These are phyloP conservation scores for Tyrannus savana DNA, from an alignment of 2,113 vertebrate species.

Conservation along the genomic window DNA sequence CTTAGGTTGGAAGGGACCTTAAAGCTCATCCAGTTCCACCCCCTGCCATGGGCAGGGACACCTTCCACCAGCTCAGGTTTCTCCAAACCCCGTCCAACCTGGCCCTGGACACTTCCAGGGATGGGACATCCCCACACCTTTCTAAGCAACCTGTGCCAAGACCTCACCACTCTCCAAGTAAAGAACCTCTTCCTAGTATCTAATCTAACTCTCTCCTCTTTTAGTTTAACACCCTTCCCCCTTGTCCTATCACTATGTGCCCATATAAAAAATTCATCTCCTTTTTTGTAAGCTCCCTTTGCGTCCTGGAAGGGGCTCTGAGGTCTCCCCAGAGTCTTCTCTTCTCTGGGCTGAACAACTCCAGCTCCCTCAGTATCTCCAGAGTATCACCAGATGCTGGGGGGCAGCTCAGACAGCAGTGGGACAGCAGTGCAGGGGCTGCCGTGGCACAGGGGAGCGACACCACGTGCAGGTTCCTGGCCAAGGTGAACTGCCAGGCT, in stretches of 20 bases:
- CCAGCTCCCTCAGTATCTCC: neutral
- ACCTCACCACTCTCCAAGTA: neutral
- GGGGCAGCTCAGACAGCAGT: neutral
- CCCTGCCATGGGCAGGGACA: neutral
- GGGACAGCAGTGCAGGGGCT: neutral
- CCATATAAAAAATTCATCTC: neutral
- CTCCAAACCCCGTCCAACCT: neutral
- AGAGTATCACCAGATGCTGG: neutral
- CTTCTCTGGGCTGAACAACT: neutral
- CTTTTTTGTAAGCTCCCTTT: neutral
- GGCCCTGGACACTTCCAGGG: neutral
- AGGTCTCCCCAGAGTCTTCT: neutral
- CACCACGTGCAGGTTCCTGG: neutral
- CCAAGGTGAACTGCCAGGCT: neutral
- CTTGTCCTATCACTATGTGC: neutral
- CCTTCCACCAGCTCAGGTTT: neutral
- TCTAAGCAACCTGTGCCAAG: neutral
- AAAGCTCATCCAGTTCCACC: neutral
- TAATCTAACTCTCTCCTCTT: neutral
- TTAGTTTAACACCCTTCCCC: neutral
- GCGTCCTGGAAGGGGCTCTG: neutral
- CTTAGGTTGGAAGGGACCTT: neutral
- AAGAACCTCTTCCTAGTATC: neutral
- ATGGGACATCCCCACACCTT: neutral
- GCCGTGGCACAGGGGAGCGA: neutral